A percentile compares a stretch with the other conserved stretches of the same genome.
Evolutionary conservation across 2,113 vertebrate genomes (phyloP).

Genomic region (Ochotona princeps): DNA sequence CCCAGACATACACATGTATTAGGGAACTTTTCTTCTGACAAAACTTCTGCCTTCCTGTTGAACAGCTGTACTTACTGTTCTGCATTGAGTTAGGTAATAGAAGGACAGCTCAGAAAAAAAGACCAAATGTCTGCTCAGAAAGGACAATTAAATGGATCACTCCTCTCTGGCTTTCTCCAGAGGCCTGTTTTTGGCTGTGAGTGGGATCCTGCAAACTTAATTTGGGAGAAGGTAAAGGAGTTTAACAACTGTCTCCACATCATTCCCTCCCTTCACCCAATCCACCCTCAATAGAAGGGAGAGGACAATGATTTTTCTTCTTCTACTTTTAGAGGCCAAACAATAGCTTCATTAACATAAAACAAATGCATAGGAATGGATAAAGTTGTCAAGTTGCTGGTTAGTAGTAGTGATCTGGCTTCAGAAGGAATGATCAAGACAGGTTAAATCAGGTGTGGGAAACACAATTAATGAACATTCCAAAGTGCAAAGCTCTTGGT

Average conservation of each 20-base stretch:
- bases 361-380: background rate
- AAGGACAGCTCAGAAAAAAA: background rate
- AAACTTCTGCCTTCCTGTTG: background rate
- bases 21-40: background rate
- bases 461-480: background rate
- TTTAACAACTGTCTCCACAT: background rate
- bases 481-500: background rate
- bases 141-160: background rate
- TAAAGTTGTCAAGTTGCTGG: background rate
- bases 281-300: background rate
- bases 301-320: background rate
- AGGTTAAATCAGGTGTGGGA: background rate
- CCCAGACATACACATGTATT: background rate
- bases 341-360: background rate
- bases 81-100: background rate
- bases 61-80: background rate
- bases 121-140: background rate
- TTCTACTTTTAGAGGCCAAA: slow-evolving; percentile 39
- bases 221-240: slow-evolving; percentile 6
- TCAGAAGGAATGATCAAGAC: background rate
- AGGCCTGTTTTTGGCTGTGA: background rate
- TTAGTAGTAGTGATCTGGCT: background rate
- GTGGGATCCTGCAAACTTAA: slow-evolving; percentile 4
- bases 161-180: background rate
- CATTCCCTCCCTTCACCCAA: background rate